Base-by-base conservation (phyloP, 2,888 invertebrate genomes). In the Timandra comae region DNA sequence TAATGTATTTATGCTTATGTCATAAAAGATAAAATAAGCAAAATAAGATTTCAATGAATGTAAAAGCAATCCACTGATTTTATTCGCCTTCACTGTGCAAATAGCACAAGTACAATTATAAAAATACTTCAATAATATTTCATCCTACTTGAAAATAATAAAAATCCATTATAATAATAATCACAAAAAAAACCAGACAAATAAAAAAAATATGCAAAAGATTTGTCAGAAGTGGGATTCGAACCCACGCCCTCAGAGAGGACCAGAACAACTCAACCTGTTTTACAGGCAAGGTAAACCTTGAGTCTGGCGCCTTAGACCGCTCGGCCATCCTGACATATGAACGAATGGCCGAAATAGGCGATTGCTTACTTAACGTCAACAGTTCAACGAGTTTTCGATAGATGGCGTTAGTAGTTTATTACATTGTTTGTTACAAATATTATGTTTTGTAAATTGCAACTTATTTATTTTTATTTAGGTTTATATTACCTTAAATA, bases 261-360 rank as follows among this genome's bases (percentile, higher is more conserved):
- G 93, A 92, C 92, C 92, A 84, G 82, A 84, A 84, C 70, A 76
- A 58, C 82, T 81, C 78, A 88, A 89, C 91, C 90, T 89, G 90
- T 88, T 87, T 87, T 1, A 91, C 91, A 63, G 74, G 76, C 68
- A 74, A 80, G 78, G 81, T 37, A 30, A 52, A 67, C 84, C 84
- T 85, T 82, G 84, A 84, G 84, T 84, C 84, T 84, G 84, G 84
- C 93, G 93, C 93, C 93, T 93, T 93, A 92, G 93, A 93, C 93
- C 93, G 91, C 93, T 93, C 91, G 91, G 91, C 91, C 91, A 92
- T 91, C 91, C 91, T 92, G 91, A 92, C 91, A 40, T 28, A 9
- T 63, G 38, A 0, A 0, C 0, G 0, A 0, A 0, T 0, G 0
- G 33, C 19, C 41, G 69, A 73, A 75, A 71, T 68, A 49, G 51